Percentiles rank a stretch among this genome's conserved stretches.
phyloP scores from a whole-genome alignment of 2,113 vertebrate species.

The Seriola dumerili region DNA sequence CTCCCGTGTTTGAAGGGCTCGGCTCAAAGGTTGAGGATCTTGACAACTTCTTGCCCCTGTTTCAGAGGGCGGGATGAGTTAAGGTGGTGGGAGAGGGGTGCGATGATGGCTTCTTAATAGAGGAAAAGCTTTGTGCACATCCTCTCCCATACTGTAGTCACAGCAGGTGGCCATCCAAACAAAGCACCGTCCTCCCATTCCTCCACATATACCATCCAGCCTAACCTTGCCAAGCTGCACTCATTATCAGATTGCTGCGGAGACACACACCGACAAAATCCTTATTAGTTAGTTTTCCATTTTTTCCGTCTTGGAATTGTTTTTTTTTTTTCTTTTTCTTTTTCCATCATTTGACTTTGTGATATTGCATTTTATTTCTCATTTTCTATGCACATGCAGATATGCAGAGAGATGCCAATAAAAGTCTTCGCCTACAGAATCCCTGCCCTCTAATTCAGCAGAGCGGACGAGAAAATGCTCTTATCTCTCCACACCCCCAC shows the following conservation, averaged over 20 bases:
- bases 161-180: conserved; percentile 67
- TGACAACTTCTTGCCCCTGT: conserved; percentile 96
- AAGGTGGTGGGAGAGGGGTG: conserved; percentile 44
- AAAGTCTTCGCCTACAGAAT: conserved; percentile 76
- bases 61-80: conserved; percentile 74
- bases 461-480: conserved; percentile 77
- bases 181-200: conserved; percentile 49
- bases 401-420: conserved; percentile 79
- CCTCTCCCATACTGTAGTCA: conserved; percentile 39
- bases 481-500: conserved; percentile 77
- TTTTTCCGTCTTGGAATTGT: conserved; percentile 62
- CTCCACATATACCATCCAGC: conserved; percentile 19
- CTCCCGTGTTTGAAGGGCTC: conserved; percentile 94
- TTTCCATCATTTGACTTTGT: conserved; percentile 53
- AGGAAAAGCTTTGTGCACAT: conserved; percentile 37
- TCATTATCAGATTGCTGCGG: conserved; percentile 43
- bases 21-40: conserved; percentile 97
- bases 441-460: conserved; percentile 81
- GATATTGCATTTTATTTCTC: conserved; percentile 77
- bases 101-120: conserved; percentile 43
- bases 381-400: conserved; percentile 76
- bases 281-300: conserved; percentile 70
- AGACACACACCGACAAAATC: conserved; percentile 38
- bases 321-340: conserved; percentile 26
- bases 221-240: conserved; percentile 31